Evolutionary conservation across 2,113 vertebrate species (phyloP), one percentile per base, ranked within the genome.

Genomic region (Verasper variegatus): DNA sequence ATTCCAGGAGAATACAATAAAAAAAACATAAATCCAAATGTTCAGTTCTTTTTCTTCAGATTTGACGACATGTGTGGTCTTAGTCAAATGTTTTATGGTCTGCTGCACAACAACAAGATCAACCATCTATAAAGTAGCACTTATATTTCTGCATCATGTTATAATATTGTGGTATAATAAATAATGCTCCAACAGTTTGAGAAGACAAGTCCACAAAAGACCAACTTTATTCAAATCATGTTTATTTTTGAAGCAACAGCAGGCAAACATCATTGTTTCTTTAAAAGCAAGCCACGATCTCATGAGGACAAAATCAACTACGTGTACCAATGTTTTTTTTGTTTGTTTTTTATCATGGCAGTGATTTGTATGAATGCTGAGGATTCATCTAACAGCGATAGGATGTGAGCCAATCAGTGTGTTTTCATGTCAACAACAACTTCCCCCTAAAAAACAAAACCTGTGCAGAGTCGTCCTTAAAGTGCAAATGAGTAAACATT

Each of bases 401-500:
- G 27, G 27, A 31, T 5, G 27, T 6, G 27, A 49, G 9, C 24
- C 21, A 62, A 18, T 55, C 57, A 10, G 24, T 45, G 40, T 76
- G 62, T 68, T 76, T 82, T 74, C 24, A 69, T 49, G 55, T 60
- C 31, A 31, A 31, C 54, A 64, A 51, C n/a, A 75, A 64, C 67
- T 74, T 72, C 71, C 27, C 51, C 78, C 9, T 66, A n/a, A 82
- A 73, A 37, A 69, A 81, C 63, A 83, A 77, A 52, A 62, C 68
- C 27, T 54, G 65, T 67, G 52, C 23, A 0, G 13, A 74, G 65
- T 71, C 2, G 40, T 77, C 77, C 81, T 90, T 88, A 88, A 89
- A 89, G 85, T 86, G 84, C 89, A 90, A 90, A 84, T 82, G 62
- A 91, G 77, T 80, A 82, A 89, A 87, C 74, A 79, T 81, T 87